Percentiles rank a stretch among this genome's conserved stretches.
Evolutionary conservation across 2,888 invertebrate species (phyloP).

Genomic region (Eupeodes latifasciatus): DNA sequence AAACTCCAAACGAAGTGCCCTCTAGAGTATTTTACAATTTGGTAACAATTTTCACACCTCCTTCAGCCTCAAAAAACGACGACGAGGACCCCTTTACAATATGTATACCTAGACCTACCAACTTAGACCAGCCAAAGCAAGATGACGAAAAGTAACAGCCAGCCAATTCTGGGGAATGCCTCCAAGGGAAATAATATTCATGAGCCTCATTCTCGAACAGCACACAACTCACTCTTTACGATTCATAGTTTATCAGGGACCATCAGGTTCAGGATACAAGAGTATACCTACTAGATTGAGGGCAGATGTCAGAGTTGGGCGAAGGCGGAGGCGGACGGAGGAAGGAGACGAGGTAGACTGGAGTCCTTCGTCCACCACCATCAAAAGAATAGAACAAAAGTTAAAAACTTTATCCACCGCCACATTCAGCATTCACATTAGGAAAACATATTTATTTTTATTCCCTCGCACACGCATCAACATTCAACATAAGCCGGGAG

Average conservation of each 20-base stretch:
- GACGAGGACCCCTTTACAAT: too few species aligned
- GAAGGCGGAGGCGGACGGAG: background rate
- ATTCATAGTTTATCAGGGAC: slow-evolving; percentile 63
- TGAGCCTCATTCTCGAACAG: slow-evolving; percentile 52
- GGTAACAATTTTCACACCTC: slow-evolving; percentile 73
- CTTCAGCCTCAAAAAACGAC: background rate
- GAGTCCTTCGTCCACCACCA: slow-evolving; percentile 37
- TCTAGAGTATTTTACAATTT: slow-evolving; percentile 76
- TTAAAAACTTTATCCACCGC: slow-evolving; percentile 62
- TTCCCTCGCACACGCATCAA: slow-evolving; percentile 67
- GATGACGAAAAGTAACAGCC: slow-evolving; percentile 73
- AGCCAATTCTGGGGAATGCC: slow-evolving; percentile 75
- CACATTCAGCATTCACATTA: slow-evolving; percentile 69
- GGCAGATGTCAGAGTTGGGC: slow-evolving; percentile 46
- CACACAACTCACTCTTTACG: slow-evolving; percentile 69
- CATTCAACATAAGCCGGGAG: slow-evolving; percentile 28
- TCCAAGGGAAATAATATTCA: slow-evolving; percentile 76
- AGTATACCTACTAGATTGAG: slow-evolving; percentile 15
- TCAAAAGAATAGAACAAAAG: slow-evolving; percentile 60
- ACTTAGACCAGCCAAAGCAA: slow-evolving; percentile 46
- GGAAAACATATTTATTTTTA: slow-evolving; percentile 76
- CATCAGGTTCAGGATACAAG: background rate
- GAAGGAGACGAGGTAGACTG: background rate
- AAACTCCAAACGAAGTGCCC: slow-evolving; percentile 71
- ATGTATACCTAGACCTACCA: background rate